phyloP scores from a whole-genome alignment of 2,888 invertebrate species.

The Hyles lineata region DNA sequence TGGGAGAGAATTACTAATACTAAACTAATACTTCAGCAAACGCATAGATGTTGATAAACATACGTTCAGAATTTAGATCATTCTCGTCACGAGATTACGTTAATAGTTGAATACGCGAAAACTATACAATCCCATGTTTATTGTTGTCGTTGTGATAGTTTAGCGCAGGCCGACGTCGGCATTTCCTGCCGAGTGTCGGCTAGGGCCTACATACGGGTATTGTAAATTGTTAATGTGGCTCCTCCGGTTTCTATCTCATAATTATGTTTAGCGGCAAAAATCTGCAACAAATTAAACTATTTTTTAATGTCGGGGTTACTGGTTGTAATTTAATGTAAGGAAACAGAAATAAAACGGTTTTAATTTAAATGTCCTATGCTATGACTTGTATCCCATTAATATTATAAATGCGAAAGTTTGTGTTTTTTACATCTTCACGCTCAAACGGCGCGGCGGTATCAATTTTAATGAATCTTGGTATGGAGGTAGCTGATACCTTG shows the following conservation, averaged over 20 bases:
- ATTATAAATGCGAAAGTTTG: no score
- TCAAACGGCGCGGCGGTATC: no score
- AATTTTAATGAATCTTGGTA: no score
- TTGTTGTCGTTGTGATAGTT: conserved; percentile 66
- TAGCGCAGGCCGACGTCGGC: conserved; percentile 60
- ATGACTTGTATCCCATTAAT: no score
- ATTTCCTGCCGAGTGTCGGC: conserved; percentile 69
- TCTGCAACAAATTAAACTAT: background rate
- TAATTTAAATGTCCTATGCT: background rate
- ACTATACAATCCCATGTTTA: conserved; percentile 60
- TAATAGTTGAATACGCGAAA: conserved; percentile 1
- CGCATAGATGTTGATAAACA: conserved; percentile 19
- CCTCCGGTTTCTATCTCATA: conserved; percentile 35
- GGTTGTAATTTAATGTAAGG: background rate
- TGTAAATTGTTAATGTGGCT: conserved; percentile 66
- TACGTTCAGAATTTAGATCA: background rate
- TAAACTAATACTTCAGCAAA: conserved; percentile 2
- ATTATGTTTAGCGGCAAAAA: background rate
- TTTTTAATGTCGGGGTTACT: background rate
- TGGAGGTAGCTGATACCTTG: no score
- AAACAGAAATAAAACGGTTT: background rate
- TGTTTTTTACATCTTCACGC: no score
- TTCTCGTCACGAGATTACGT: background rate
- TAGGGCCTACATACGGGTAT: conserved; percentile 43
- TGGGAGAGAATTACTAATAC: background rate